Conservation (phyloP, 2,888 invertebrate genomes). For the Allolobophora icterica region DNA sequence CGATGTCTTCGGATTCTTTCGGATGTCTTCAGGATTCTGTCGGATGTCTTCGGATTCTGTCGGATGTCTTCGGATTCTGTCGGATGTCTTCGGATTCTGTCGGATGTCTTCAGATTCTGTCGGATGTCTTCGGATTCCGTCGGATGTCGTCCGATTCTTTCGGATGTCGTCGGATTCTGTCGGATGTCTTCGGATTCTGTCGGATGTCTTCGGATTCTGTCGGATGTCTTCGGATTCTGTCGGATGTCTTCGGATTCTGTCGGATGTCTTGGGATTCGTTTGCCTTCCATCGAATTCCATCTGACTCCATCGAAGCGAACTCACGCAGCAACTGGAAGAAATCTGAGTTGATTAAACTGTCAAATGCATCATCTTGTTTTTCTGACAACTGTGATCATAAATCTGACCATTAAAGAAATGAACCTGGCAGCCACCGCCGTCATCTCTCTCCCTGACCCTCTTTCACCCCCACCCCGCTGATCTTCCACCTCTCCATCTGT, state of each 20-base stretch:
- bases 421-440: background rate
- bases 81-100: too few relatives aligned
- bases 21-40: background rate
- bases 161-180: too few relatives aligned
- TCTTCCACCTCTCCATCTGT: background rate
- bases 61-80: too few relatives aligned
- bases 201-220: too few relatives aligned
- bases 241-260: background rate
- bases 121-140: background rate
- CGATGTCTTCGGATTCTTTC: background rate
- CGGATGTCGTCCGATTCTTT: background rate
- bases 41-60: too few relatives aligned
- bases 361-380: slow-evolving; percentile 2
- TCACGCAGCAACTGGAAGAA: background rate
- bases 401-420: slow-evolving; percentile 17
- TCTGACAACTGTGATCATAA: background rate
- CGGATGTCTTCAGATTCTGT: too few relatives aligned
- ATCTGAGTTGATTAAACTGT: slow-evolving; percentile 11
- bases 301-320: slow-evolving; percentile 10
- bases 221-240: too few relatives aligned
- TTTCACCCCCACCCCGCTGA: background rate
- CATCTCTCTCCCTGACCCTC: background rate
- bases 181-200: too few relatives aligned
- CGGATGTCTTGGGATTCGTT: background rate
- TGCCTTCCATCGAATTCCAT: background rate